Evolutionary conservation across 2,797 vertebrate species (phyloP).

Genomic region (Tadarida brasiliensis): DNA sequence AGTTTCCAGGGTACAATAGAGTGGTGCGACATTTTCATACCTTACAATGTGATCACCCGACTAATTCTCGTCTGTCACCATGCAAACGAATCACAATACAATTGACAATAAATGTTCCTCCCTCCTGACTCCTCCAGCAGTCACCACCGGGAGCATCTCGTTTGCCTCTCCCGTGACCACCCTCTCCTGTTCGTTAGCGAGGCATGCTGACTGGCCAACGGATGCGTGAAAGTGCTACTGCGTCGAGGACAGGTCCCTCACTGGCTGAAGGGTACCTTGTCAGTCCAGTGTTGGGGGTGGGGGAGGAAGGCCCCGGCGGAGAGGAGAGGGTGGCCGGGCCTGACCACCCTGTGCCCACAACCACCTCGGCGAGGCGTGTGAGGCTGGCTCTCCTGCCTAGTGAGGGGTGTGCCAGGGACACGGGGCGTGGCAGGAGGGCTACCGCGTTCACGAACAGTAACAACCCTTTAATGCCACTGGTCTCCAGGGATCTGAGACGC

Average conservation of each 20-base stretch:
- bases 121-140: not conserved
- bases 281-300: too few relatives aligned
- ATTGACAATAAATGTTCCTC: not conserved
- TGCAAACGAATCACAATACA: not conserved
- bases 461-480: too few relatives aligned
- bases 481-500: too few relatives aligned
- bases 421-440: too few relatives aligned
- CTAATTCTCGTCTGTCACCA: not conserved
- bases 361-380: too few relatives aligned
- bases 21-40: not conserved
- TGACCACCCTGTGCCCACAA: too few relatives aligned
- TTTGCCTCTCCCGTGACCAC: not conserved
- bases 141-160: not conserved
- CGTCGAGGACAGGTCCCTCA: not conserved
- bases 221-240: not conserved
- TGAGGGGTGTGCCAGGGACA: too few relatives aligned
- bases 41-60: not conserved
- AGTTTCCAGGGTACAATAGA: not conserved
- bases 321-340: too few relatives aligned
- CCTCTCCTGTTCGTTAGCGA: not conserved
- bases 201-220: not conserved
- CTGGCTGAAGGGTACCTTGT: not conserved
- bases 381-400: too few relatives aligned
- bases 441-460: too few relatives aligned
- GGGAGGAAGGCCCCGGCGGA: too few relatives aligned